Percentiles rank a stretch among this genome's conserved stretches.
Evolutionary conservation across 2,797 vertebrate genomes (phyloP).

Genomic region (Poecilia velifera): DNA sequence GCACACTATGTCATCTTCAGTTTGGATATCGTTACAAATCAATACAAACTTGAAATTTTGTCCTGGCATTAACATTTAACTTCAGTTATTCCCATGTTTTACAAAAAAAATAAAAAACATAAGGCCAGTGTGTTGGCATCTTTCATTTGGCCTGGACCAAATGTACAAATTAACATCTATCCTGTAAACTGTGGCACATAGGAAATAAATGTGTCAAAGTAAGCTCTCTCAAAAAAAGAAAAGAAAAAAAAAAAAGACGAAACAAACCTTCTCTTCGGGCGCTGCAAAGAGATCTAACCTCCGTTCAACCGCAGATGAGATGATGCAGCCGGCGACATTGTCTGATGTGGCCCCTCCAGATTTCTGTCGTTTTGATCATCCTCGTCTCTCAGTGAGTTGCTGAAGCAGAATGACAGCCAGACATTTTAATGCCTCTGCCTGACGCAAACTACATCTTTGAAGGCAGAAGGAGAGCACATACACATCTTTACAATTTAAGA

Average conservation of each 20-base stretch:
- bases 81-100: neutral
- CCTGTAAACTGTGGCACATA: neutral
- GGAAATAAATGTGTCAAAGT: neutral
- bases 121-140: too few relatives aligned
- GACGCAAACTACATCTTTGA: constrained; percentile 57
- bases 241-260: neutral
- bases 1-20: neutral
- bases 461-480: constrained; percentile 56
- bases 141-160: neutral
- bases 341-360: constrained; percentile 35
- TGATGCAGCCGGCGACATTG: constrained; percentile 25
- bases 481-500: constrained; percentile 55
- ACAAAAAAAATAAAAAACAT: too few relatives aligned
- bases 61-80: neutral
- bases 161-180: neutral
- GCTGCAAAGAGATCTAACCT: constrained; percentile 31
- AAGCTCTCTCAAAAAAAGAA: constrained; percentile 8
- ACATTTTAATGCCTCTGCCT: constrained; percentile 33
- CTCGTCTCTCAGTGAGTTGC: constrained; percentile 37
- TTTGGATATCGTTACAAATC: neutral
- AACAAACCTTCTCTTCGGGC: constrained; percentile 5
- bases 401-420: constrained; percentile 25
- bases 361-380: constrained; percentile 58
- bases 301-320: constrained; percentile 20
- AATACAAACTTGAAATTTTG: neutral